phyloP scores from a whole-genome alignment of 2,888 invertebrate species.

The Sinopyrophorus schimmeli region DNA sequence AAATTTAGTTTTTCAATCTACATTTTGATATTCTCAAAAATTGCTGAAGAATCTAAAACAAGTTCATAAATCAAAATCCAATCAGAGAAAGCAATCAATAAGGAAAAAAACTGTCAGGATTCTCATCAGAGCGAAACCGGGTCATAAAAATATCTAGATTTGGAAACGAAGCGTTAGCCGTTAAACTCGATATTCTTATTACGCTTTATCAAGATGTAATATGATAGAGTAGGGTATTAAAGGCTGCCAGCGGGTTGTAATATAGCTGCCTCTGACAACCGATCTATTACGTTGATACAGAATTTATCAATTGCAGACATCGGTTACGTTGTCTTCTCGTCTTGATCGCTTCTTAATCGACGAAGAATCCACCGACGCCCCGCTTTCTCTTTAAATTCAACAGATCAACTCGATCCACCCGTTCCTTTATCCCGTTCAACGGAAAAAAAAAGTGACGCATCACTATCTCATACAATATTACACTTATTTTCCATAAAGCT shows the following conservation, averaged over 20 bases:
- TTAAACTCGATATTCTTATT: conserved; percentile 32
- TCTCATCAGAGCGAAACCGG: conserved; percentile 26
- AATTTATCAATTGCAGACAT: conserved; percentile 43
- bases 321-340: conserved; percentile 28
- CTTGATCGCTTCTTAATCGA: conserved; percentile 25
- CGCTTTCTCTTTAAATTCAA: conserved; percentile 20
- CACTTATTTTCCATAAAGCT: too few relatives aligned
- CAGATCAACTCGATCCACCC: too few relatives aligned
- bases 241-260: conserved; percentile 35
- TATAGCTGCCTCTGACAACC: conserved; percentile 42
- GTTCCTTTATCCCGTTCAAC: too few relatives aligned
- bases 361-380: conserved; percentile 18
- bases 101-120: conserved; percentile 28
- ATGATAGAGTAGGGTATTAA: conserved; percentile 32
- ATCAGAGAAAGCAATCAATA: conserved; percentile 32
- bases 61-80: conserved; percentile 35
- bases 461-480: too few relatives aligned
- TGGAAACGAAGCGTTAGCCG: conserved; percentile 28
- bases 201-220: conserved; percentile 31
- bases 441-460: too few relatives aligned
- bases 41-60: conserved; percentile 24
- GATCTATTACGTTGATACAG: conserved; percentile 42
- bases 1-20: conserved; percentile 23
- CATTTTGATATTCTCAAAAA: conserved; percentile 20
- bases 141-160: conserved; percentile 30